phyloP scores from a whole-genome alignment of 2,113 vertebrate species.

The Nesoenas mayeri region DNA sequence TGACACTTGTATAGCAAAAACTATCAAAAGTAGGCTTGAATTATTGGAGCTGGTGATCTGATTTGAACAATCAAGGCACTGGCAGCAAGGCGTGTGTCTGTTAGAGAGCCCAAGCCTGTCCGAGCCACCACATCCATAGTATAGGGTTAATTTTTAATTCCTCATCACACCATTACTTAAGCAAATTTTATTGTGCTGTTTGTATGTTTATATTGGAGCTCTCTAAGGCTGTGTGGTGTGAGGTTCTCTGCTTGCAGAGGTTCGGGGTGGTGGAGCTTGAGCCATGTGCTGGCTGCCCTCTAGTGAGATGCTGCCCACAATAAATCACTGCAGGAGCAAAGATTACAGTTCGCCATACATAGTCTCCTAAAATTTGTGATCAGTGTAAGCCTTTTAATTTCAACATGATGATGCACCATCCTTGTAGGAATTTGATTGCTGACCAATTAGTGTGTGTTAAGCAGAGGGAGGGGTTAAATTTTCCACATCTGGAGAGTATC shows the following conservation, averaged over 20 bases:
- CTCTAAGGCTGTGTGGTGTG: neutral
- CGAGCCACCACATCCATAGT: rapidly evolving
- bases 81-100: neutral
- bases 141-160: neutral
- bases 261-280: neutral
- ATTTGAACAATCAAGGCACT: neutral
- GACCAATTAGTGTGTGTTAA: neutral
- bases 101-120: neutral
- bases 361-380: too few species aligned
- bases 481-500: neutral
- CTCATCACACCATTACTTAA: rapidly evolving
- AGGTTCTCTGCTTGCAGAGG: neutral
- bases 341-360: rapidly evolving
- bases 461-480: neutral
- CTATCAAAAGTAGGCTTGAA: neutral
- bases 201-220: rapidly evolving
- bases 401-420: rapidly evolving
- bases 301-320: neutral
- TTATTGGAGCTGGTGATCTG: neutral
- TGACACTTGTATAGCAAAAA: neutral
- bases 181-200: rapidly evolving
- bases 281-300: slow-evolving; percentile 41
- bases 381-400: neutral
- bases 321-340: neutral
- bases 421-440: rapidly evolving